Evolutionary conservation across 2,888 invertebrate genomes (phyloP), one percentile per base, ranked within the genome.

Genomic region (Caenorhabditis imperialis): DNA sequence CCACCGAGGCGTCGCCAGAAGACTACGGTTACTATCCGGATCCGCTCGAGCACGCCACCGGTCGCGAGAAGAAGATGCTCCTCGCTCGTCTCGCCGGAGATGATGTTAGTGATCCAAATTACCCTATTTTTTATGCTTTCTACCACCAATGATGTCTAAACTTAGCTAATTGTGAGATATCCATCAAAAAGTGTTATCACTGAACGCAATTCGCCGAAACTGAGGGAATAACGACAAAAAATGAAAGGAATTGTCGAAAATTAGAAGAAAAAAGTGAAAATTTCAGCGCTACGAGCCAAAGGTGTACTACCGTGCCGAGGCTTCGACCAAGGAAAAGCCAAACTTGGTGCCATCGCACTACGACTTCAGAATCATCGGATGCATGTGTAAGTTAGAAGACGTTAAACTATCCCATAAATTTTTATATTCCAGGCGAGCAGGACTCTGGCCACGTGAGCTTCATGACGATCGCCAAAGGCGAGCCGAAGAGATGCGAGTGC

Each of bases 381-480:
- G 98, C 90, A 92, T 96, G 89, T 98, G 97, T 90, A 67, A 76
- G 86, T 77, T 57, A 18, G 18, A 35, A 45, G 16, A 7, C 8
- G 22, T n/a, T 35, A 12, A 27, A 20, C 18, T 30, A 27, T 23
- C 22, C 35, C 30, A n/a, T 20, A n/a, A 44, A 5, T 50, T 50
- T n/a, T 51, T 8, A 12, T 20, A 30, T 67, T 70, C 54, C 84
- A 90, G 90, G 90, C 89, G 95, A 97, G 90, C 95, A 96, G 89
- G 97, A 97, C 88, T 92, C 94, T 55, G 92, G 93, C 62, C 91
- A 92, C 76, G 92, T 98, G 82, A 93, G 93, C 88, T 98, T 95
- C 94, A 94, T 97, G 93, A 95, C 95, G 93, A 90, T 98, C 86
- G 93, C 96, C 89, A 92, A 93, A 90, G 96, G 94, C 38, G 92